A percentile compares a stretch with the other conserved stretches of the same genome.
These are phyloP conservation scores for Ochlodes sylvanus DNA, from an alignment of 2,888 invertebrate species.

Conservation along the genomic window DNA sequence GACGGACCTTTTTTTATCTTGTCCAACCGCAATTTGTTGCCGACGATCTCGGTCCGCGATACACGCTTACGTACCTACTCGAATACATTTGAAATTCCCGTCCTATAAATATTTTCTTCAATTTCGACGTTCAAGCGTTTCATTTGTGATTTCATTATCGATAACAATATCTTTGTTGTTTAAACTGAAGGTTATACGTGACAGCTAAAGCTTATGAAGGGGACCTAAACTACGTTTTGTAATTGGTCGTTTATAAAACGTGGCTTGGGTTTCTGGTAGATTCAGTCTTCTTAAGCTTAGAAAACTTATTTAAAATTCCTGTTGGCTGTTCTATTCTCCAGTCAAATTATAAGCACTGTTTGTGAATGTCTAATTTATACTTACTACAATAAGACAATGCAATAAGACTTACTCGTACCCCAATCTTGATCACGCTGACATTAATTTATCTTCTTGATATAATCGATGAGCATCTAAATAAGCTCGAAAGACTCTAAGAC, in stretches of 20 bases:
- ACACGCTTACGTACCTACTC: conserved; percentile 54
- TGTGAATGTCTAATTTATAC: too few relatives aligned
- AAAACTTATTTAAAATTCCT: too few relatives aligned
- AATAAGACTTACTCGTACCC: too few relatives aligned
- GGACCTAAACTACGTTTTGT: background rate
- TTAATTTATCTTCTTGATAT: too few relatives aligned
- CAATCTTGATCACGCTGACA: too few relatives aligned
- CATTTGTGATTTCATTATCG: conserved; percentile 24
- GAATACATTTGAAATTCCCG: conserved; percentile 71
- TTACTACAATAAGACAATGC: too few relatives aligned
- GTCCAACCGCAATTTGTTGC: conserved; percentile 81
- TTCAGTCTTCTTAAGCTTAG: too few relatives aligned
- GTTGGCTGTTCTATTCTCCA: too few relatives aligned
- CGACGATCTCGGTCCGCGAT: conserved; percentile 75
- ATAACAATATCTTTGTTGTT: conserved; percentile 18
- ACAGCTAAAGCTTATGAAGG: background rate
- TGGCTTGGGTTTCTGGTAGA: too few relatives aligned
- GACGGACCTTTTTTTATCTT: conserved; percentile 83
- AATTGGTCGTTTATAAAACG: background rate
- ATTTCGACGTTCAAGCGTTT: conserved; percentile 41
- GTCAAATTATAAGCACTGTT: too few relatives aligned
- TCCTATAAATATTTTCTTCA: conserved; percentile 69
- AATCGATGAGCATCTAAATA: too few relatives aligned
- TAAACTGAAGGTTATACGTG: background rate
- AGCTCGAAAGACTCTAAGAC: too few relatives aligned